phyloP scores from a whole-genome alignment of 1,140 invertebrate genomes.

The Apocrypta bakeri region DNA sequence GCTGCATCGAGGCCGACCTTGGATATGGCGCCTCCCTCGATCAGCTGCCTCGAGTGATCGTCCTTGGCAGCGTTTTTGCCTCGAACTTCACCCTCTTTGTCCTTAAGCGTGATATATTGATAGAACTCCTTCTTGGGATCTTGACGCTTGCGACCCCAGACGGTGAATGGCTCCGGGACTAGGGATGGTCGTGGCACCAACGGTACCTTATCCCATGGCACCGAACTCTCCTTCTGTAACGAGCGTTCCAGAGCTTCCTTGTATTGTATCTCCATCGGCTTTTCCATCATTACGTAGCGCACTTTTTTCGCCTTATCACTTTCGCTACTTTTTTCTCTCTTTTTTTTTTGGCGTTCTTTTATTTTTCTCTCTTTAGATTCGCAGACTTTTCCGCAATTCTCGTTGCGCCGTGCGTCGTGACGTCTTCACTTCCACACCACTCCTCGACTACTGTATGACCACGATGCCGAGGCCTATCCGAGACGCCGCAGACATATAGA shows the following conservation, averaged over 20 bases:
- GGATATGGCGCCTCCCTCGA: slow-evolving; percentile 67
- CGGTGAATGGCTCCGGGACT: slow-evolving; percentile 86
- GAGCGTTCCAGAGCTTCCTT: slow-evolving; percentile 50
- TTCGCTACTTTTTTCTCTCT: not conserved
- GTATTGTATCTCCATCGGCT: slow-evolving; percentile 45
- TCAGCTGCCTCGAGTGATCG: slow-evolving; percentile 68
- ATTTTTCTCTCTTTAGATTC: slow-evolving; percentile 14
- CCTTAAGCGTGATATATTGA: slow-evolving; percentile 69
- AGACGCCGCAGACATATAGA: not conserved
- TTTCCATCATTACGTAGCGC: slow-evolving; percentile 1
- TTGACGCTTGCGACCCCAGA: slow-evolving; percentile 80
- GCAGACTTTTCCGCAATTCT: not conserved
- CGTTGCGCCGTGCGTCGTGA: slow-evolving; percentile 10
- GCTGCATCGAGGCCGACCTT: slow-evolving; percentile 70
- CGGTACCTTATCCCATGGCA: slow-evolving; percentile 90
- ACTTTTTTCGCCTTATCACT: not conserved
- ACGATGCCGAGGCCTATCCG: not conserved
- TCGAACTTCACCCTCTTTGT: slow-evolving; percentile 65
- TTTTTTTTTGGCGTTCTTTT: slow-evolving; percentile 20
- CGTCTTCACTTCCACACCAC: slow-evolving; percentile 67
- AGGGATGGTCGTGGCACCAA: slow-evolving; percentile 87
- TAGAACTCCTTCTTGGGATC: slow-evolving; percentile 71
- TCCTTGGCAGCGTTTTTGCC: slow-evolving; percentile 67
- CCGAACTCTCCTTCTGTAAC: slow-evolving; percentile 82
- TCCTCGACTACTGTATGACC: slow-evolving; percentile 57